Conservation (phyloP, 2,113 vertebrate species). For the Colistium nudipinnis region DNA sequence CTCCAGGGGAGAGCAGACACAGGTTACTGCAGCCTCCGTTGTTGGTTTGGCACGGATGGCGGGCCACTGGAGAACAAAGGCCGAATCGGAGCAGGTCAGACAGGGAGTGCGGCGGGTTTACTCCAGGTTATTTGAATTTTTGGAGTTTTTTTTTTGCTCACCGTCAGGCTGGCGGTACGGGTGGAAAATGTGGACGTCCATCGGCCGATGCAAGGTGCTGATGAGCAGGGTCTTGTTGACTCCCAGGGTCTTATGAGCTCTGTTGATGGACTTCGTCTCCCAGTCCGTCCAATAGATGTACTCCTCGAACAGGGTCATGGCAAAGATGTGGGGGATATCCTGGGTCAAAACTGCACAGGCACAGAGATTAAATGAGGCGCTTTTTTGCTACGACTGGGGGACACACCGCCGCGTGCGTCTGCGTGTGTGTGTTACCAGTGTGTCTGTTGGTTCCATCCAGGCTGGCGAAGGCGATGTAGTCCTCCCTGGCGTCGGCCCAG, state of each 20-base stretch:
- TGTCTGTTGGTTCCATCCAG: slow-evolving; percentile 93
- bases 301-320: slow-evolving; percentile 95
- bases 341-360: slow-evolving; percentile 86
- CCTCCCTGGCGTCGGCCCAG: slow-evolving; percentile 96
- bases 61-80: slow-evolving; percentile 81
- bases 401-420: not conserved
- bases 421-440: slow-evolving; percentile 79
- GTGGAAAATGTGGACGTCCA: slow-evolving; percentile 96
- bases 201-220: slow-evolving; percentile 94
- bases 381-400: not conserved
- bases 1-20: slow-evolving; percentile 92
- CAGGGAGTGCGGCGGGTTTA: not conserved
- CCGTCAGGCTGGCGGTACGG: slow-evolving; percentile 92
- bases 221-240: slow-evolving; percentile 89
- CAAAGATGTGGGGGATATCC: slow-evolving; percentile 95
- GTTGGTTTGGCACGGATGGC: slow-evolving; percentile 91
- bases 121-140: not conserved
- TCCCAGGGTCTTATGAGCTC: slow-evolving; percentile 92
- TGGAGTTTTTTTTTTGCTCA: slow-evolving; percentile 58
- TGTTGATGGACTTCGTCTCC: slow-evolving; percentile 97
- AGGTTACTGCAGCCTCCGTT: slow-evolving; percentile 97
- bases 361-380: not conserved
- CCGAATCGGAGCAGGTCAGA: not conserved
- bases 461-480: slow-evolving; percentile 96
- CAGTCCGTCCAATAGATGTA: slow-evolving; percentile 98